Conservation (phyloP, 2,113 vertebrate genomes). For the Cryptotis parvus region DNA sequence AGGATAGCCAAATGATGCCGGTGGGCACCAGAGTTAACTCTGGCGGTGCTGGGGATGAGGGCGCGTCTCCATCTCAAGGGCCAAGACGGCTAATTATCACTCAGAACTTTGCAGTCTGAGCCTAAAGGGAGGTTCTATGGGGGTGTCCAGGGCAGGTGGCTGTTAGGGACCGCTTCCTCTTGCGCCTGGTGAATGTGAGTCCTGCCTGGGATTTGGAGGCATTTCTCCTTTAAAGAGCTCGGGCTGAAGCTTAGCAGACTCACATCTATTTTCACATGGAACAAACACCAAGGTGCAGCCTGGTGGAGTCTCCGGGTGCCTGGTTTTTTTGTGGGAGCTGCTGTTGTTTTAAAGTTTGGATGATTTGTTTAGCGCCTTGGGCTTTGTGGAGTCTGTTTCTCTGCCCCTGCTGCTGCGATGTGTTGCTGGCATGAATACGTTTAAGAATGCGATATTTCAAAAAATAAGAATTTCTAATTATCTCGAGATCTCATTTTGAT, state of each 20-base stretch:
- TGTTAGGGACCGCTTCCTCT: constrained; percentile 69
- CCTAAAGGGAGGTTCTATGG: neutral
- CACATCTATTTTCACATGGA: constrained; percentile 76
- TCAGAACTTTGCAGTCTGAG: constrained; percentile 78
- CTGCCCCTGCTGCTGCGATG: constrained; percentile 57
- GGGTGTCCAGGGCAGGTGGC: constrained; percentile 30
- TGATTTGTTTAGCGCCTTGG: constrained; percentile 54
- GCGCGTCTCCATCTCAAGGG: constrained; percentile 73
- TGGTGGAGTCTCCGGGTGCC: constrained; percentile 35
- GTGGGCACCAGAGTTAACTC: constrained; percentile 87
- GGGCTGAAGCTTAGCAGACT: constrained; percentile 66
- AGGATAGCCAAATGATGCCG: constrained; percentile 87
- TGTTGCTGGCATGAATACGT: constrained; percentile 67
- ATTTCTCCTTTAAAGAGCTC: constrained; percentile 78
- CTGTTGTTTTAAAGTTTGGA: constrained; percentile 75
- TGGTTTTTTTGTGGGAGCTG: constrained; percentile 53
- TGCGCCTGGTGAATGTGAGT: constrained; percentile 60
- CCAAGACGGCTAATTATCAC: constrained; percentile 69
- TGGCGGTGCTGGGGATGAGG: constrained; percentile 84
- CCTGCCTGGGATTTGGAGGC: constrained; percentile 68
- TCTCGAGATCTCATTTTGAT: constrained; percentile 36
- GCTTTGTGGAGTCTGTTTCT: constrained; percentile 54
- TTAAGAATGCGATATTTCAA: constrained; percentile 43
- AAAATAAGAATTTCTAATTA: constrained; percentile 62
- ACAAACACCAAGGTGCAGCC: constrained; percentile 34